phyloP scores from a whole-genome alignment of 1,140 invertebrate species.

The Homalodisca vitripennis region DNA sequence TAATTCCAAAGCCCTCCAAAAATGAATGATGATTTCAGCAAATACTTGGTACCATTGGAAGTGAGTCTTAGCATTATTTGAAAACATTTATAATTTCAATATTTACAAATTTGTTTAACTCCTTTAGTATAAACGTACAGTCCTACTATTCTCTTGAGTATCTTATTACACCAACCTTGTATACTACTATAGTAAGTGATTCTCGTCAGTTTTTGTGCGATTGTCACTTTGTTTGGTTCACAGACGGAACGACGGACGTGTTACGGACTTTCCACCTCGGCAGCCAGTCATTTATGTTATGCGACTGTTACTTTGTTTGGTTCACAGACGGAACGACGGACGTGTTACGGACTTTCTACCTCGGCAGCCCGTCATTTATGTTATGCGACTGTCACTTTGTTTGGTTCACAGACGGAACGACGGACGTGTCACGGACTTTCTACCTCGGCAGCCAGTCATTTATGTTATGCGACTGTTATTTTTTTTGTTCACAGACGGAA shows the following conservation, averaged over 20 bases:
- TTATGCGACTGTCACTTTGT: conserved; percentile 36
- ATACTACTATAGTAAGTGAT: no score
- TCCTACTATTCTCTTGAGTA: no score
- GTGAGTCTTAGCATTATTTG: no score
- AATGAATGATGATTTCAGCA: no score
- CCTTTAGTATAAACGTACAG: no score
- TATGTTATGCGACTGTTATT: background rate
- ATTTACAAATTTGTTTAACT: no score
- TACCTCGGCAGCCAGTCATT: background rate
- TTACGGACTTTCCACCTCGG: conserved; percentile 64
- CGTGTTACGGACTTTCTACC: conserved; percentile 88
- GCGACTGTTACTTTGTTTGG: background rate
- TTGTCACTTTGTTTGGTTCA: conserved; percentile 37
- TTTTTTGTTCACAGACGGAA: conserved; percentile 66
- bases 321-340: conserved; percentile 86
- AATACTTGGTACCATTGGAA: no score
- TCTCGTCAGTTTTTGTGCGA: no score
- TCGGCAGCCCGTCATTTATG: conserved; percentile 75
- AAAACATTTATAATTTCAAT: no score
- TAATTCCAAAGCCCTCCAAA: no score
- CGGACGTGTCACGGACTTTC: conserved; percentile 83
- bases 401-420: conserved; percentile 73
- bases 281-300: background rate
- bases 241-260: conserved; percentile 89
- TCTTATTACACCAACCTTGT: no score